These are phyloP conservation scores for Delphinus delphis DNA, from an alignment of 2,113 vertebrate species.

Conservation along the genomic window DNA sequence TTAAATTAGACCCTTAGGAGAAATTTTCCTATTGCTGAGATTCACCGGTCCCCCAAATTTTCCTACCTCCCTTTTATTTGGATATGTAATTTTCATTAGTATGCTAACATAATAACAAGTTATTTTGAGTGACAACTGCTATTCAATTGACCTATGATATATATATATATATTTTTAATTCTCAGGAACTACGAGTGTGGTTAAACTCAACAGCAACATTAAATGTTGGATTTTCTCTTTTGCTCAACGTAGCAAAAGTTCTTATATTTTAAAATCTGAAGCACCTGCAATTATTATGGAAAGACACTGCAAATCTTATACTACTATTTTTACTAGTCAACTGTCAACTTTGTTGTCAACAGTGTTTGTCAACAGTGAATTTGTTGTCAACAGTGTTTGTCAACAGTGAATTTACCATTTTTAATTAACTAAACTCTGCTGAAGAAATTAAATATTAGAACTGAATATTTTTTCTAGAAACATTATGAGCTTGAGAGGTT, in stretches of 20 bases:
- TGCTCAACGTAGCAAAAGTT: not conserved
- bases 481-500: not conserved
- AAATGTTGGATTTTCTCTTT: not conserved
- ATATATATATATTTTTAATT: not conserved
- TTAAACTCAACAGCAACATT: slow-evolving; percentile 2
- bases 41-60: not conserved
- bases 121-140: not conserved
- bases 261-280: slow-evolving; percentile 24
- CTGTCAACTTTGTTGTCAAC: not conserved
- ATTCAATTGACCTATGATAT: not conserved
- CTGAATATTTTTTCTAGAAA: not conserved
- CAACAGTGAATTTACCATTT: not conserved
- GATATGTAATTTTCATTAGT: not conserved
- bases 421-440: not conserved
- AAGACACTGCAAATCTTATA: not conserved
- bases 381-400: not conserved
- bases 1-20: not conserved
- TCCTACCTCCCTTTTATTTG: not conserved
- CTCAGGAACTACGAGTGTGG: not conserved
- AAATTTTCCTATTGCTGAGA: not conserved
- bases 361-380: not conserved
- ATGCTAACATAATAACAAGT: not conserved
- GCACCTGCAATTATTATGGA: not conserved
- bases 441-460: not conserved
- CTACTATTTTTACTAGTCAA: not conserved